These are phyloP conservation scores for Zeugodacus cucurbitae DNA, from an alignment of 1,140 invertebrate genomes.

Conservation along the genomic window DNA sequence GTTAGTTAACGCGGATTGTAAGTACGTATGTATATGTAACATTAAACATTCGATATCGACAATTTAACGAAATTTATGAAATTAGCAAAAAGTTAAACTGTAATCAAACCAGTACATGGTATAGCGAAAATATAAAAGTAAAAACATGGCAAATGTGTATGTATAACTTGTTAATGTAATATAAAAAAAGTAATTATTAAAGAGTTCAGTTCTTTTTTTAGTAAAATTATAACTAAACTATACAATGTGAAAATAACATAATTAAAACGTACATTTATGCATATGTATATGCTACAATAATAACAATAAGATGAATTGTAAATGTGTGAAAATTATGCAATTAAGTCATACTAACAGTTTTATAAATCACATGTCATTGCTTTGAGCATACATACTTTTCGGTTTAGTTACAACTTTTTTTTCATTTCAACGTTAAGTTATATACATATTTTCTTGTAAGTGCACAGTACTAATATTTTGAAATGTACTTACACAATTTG, in stretches of 20 bases:
- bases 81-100: conserved; percentile 21
- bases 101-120: conserved; percentile 3
- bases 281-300: conserved; percentile 2
- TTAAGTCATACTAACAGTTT: neutral
- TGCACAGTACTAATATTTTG: neutral
- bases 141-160: neutral
- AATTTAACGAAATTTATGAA: conserved; percentile 32
- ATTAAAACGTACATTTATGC: conserved; percentile 14
- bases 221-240: conserved; percentile 38
- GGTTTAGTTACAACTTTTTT: neutral
- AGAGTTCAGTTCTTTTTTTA: conserved; percentile 35
- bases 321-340: neutral
- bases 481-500: conserved; percentile 33
- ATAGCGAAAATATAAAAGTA: conserved; percentile 35
- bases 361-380: neutral
- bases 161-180: conserved; percentile 33
- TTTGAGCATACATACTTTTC: neutral
- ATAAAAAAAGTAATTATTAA: conserved; percentile 35
- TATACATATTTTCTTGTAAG: neutral
- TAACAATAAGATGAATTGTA: neutral
- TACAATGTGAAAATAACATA: conserved; percentile 1
- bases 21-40: neutral
- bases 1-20: neutral
- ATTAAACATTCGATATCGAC: conserved; percentile 1
- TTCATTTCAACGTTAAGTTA: neutral